These are phyloP conservation scores for Labeo catla DNA, from an alignment of 2,113 vertebrate genomes.

Conservation along the genomic window DNA sequence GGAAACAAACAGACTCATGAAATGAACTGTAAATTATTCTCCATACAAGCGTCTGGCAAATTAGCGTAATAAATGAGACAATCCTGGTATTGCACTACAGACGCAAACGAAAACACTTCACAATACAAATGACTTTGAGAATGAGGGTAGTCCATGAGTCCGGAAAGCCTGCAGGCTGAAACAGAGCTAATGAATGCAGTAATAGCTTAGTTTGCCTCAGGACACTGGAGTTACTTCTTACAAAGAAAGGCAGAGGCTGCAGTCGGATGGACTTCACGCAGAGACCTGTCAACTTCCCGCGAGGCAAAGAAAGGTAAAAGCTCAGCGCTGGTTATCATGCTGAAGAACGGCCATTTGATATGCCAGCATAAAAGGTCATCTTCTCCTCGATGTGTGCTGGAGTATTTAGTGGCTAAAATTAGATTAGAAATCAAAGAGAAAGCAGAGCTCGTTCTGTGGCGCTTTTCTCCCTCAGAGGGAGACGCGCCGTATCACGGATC, in stretches of 20 bases:
- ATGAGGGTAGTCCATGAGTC: not conserved
- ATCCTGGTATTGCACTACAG: not conserved
- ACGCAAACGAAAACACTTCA: not conserved
- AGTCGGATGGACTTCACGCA: constrained; percentile 9
- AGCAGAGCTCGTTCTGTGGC: not conserved
- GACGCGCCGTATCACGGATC: not conserved
- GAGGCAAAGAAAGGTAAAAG: not conserved
- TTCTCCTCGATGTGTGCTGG: not conserved
- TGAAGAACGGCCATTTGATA: not conserved
- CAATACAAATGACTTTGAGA: constrained; percentile 1
- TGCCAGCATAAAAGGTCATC: constrained; percentile 6
- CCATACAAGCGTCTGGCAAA: not conserved
- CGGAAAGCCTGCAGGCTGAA: not conserved
- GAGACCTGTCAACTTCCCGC: not conserved
- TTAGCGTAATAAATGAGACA: constrained; percentile 5
- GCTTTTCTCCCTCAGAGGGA: not conserved
- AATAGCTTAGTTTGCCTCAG: not conserved
- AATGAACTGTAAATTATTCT: not conserved
- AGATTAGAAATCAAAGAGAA: not conserved
- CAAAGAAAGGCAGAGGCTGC: not conserved
- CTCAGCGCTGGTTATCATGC: not conserved
- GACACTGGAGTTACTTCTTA: not conserved
- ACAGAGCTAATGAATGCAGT: constrained; percentile 18
- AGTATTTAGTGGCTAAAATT: constrained; percentile 10
- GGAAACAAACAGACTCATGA: not conserved